These are phyloP conservation scores for Pachycephus smyrnensis DNA, from an alignment of 2,888 invertebrate genomes.

Conservation along the genomic window DNA sequence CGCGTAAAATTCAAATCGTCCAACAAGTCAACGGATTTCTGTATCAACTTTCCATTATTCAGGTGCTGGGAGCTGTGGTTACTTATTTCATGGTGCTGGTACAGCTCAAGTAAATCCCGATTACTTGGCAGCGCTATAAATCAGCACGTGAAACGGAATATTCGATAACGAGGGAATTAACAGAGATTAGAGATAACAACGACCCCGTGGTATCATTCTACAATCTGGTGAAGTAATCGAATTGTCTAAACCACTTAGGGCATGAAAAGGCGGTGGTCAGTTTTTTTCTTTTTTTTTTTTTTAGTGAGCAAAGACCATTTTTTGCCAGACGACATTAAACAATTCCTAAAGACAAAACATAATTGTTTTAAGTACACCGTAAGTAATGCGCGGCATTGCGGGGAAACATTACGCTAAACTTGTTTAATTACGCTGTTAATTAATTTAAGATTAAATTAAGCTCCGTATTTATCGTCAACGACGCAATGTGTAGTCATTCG, in stretches of 20 bases:
- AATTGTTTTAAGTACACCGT: neutral
- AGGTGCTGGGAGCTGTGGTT: constrained; percentile 89
- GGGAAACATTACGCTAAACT: constrained; percentile 24
- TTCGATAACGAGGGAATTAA: neutral
- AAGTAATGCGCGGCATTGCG: neutral
- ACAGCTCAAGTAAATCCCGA: constrained; percentile 78
- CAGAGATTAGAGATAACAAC: neutral
- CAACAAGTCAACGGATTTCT: neutral
- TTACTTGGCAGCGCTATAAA: neutral
- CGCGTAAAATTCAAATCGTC: neutral
- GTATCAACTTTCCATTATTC: constrained; percentile 40
- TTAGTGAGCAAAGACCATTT: neutral
- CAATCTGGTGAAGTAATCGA: neutral
- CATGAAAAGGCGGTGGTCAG: neutral
- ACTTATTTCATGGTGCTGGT: constrained; percentile 94
- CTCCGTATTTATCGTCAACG: neutral
- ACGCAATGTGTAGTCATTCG: neutral
- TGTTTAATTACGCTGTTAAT: constrained; percentile 1
- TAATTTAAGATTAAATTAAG: neutral
- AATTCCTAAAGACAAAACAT: neutral
- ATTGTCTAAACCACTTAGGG: neutral
- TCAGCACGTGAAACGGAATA: neutral
- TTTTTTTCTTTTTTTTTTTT: constrained; percentile 1
- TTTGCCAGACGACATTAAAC: neutral
- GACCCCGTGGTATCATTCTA: neutral